Evolutionary conservation across 2,797 vertebrate genomes (phyloP), one percentile per base, ranked within the genome.

Genomic region (Lepilemur septentrionalis): DNA sequence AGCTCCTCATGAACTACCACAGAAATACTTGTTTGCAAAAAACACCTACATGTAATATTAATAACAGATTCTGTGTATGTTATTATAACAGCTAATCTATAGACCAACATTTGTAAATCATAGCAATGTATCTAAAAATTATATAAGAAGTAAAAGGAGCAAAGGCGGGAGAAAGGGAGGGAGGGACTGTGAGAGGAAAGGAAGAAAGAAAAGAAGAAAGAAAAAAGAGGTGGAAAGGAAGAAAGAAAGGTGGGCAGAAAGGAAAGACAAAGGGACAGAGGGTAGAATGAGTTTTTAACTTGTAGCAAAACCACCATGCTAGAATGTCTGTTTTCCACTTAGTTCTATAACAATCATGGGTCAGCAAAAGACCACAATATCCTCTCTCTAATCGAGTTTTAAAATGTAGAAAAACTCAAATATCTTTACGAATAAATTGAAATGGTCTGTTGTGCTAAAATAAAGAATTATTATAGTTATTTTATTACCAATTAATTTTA

Each of bases 21-120:
- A 61, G 89, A 97, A 89, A 95, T 94, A 96, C 35, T 67, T 96
- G 83, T 96, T 95, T 93, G 96, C 93, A 46, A 81, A 93, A 93
- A 92, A 84, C 17, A 87, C 55, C 46, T 57, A 89, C 59, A 61
- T n/a, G 38, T 57, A 32, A 72, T 72, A 95, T 35, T 81, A 91
- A 87, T 91, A 95, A 84, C 25, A 81, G 20, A 84, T 70, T 69
- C 38, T 43, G 7, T 55, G 3, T 20, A 89, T 72, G 78, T 8
- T 67, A 52, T 9, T 50, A 55, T 8, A 69, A 50, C 7, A n/a
- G n/a, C 7, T 35, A 55, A 95, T 83, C 32, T 76, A 46, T 25
- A 79, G 25, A 46, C 9, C n/a, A 84, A 76, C 18, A 41, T 38
- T 15, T 28, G 32, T 25, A 84, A 75, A 69, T 82, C 72, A 84